Evolutionary conservation across 2,113 vertebrate genomes (phyloP), one percentile per base, ranked within the genome.

Genomic region (Notechis scutatus): DNA sequence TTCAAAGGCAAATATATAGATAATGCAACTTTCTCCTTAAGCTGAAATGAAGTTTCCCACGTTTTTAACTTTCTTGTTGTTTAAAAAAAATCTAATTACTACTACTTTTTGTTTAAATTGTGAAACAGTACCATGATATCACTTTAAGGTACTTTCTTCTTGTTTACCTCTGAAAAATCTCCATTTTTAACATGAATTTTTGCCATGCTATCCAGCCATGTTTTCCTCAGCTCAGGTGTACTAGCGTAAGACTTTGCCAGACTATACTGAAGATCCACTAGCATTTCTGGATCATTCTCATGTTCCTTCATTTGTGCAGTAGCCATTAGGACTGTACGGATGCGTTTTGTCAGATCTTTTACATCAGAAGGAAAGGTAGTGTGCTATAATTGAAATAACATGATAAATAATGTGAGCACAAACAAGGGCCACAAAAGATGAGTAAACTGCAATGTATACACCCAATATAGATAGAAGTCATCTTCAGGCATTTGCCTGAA

Each of bases 251-350:
- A 99, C 95, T 99, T 99, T 94, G 99, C 99, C 93, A 99, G 97
- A 94, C 99, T 99, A 97, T 99, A 99, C 97, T 99, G 99, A 88
- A 99, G 98, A 96, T 99, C 99, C 94, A 99, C 99, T 89, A 99
- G 98, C 99, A 99, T 99, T 97, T 99, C 99, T 0, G 99, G 99
- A 94, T 99, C 99, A 29, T 98, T 98, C 96, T 99, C 99, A 1
- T 99, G 99, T 93, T 99, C 99, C 97, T 99, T 99, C 99, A 99
- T 99, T 97, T 99, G 99, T 69, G 99, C 99, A 0, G 99, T 99
- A 94, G 99, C 99, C 99, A 99, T 99, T 93, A 99, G 96, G 1
- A 99, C 99, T 0, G 99, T 99, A 74, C 99, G 98, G 94, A 99
- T 99, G n/a, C 99, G 98, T 92, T 99, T 99, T 56, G 99, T 99